phyloP scores from a whole-genome alignment of 2,797 vertebrate species.

The Hephaestus fuliginosus region DNA sequence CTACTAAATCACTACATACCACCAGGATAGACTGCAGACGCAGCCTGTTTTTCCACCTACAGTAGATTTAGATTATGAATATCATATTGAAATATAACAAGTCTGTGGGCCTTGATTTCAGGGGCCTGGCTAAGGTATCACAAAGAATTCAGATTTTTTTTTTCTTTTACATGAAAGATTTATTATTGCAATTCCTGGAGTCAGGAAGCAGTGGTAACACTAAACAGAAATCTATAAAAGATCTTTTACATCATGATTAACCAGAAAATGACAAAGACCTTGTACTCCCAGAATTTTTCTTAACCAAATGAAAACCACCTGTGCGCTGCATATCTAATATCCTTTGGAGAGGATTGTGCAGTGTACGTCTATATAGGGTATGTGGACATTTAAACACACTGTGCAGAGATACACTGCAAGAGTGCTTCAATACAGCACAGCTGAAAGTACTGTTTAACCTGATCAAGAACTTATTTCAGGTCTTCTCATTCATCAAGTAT shows the following conservation, averaged over 20 bases:
- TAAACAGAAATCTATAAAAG: constrained; percentile 75
- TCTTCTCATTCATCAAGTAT: constrained; percentile 48
- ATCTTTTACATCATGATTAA: constrained; percentile 73
- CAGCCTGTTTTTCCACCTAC: not conserved
- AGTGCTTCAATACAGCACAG: not conserved
- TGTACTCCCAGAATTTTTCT: constrained; percentile 29
- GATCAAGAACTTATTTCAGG: constrained; percentile 12
- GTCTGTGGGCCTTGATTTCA: constrained; percentile 16
- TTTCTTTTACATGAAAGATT: constrained; percentile 56
- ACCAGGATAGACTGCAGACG: constrained; percentile 2
- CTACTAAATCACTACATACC: constrained; percentile 12
- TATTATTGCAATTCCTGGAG: constrained; percentile 57
- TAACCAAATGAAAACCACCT: constrained; percentile 80
- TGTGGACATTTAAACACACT: not conserved
- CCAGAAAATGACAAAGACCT: constrained; percentile 68
- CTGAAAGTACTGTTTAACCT: constrained; percentile 2
- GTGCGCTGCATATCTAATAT: constrained; percentile 60
- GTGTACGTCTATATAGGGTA: constrained; percentile 26
- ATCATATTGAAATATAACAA: constrained; percentile 17
- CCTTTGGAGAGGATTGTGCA: constrained; percentile 38
- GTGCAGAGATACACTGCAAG: not conserved
- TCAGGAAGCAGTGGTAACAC: constrained; percentile 61
- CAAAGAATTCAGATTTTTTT: not conserved
- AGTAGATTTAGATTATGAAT: constrained; percentile 8
- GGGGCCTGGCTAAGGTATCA: constrained; percentile 10